Evolutionary conservation across 2,797 vertebrate genomes (phyloP).

Genomic region (Miichthys miiuy): DNA sequence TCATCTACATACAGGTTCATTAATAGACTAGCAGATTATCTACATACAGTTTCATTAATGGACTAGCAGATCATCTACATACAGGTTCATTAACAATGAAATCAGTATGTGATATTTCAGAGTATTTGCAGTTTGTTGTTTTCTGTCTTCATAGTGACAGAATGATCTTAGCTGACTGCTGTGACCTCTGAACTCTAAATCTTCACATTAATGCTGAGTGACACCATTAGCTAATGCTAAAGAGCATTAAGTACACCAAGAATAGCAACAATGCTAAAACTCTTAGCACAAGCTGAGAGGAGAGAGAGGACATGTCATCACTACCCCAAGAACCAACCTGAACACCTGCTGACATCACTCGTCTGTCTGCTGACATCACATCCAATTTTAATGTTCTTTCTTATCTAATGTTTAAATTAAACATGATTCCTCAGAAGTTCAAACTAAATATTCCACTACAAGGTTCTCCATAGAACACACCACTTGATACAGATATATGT

Average conservation of each 20-base stretch:
- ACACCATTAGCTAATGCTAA: conserved; percentile 59
- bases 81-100: no score
- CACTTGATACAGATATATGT: no score
- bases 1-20: no score
- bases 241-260: conserved; percentile 41
- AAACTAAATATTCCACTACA: no score
- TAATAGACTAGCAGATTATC: no score
- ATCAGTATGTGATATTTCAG: no score
- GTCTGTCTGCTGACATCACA: background rate
- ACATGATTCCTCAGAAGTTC: no score
- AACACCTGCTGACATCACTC: conserved; percentile 9
- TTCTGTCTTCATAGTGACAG: background rate
- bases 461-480: no score
- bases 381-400: no score
- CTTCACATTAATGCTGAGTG: conserved; percentile 34
- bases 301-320: background rate
- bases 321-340: background rate
- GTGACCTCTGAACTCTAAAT: conserved; percentile 45
- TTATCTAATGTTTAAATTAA: background rate
- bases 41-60: no score
- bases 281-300: conserved; percentile 40
- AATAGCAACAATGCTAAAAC: conserved; percentile 49
- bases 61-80: no score
- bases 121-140: background rate
- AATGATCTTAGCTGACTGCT: conserved; percentile 14